Percentiles rank a stretch among this genome's conserved stretches.
phyloP scores from a whole-genome alignment of 2,113 vertebrate genomes.

The Andinoacara biseriatus region DNA sequence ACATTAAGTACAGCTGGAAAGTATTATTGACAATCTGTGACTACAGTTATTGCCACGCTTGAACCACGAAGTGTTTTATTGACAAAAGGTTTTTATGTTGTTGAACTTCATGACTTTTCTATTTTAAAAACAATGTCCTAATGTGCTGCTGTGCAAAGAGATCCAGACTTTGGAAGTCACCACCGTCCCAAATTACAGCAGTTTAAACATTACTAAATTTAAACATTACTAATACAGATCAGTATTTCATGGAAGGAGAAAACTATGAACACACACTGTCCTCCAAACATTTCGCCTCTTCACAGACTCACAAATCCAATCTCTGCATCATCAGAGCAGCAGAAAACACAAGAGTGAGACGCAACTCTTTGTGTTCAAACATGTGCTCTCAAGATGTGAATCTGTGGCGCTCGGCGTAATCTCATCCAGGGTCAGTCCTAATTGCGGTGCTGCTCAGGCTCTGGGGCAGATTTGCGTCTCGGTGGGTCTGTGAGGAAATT shows the following conservation, averaged over 20 bases:
- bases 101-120: no score
- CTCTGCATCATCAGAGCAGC: neutral
- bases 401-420: neutral
- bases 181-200: neutral
- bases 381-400: slow-evolving; percentile 43
- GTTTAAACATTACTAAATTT: neutral
- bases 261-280: neutral
- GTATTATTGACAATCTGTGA: no score
- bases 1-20: no score
- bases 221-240: neutral
- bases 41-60: no score
- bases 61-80: no score
- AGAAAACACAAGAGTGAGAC: neutral
- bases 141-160: neutral
- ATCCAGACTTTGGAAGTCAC: neutral
- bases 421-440: neutral
- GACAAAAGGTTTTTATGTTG: no score
- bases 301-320: neutral
- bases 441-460: neutral
- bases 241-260: neutral
- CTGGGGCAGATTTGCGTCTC: neutral
- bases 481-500: neutral
- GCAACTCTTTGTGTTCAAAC: neutral
- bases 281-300: neutral
- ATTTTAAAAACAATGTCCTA: no score